Evolutionary conservation across 1,140 invertebrate genomes (phyloP).

Genomic region (Idris sp.): DNA sequence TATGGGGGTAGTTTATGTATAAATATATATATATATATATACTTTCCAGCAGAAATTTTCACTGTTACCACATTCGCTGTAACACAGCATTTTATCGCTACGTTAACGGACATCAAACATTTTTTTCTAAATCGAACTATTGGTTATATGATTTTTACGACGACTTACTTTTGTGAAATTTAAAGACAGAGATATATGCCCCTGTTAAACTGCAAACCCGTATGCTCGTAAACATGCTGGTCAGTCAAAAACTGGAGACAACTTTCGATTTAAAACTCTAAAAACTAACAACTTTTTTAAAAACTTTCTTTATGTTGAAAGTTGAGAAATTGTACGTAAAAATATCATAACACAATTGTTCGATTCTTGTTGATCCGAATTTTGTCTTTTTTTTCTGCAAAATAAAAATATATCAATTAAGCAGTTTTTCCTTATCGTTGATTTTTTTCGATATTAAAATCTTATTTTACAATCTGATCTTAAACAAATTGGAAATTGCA

Average conservation of each 20-base stretch:
- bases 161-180: not conserved
- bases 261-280: too few species aligned
- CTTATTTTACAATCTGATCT: too few species aligned
- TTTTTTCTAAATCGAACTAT: slow-evolving; percentile 31
- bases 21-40: slow-evolving; percentile 40
- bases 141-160: slow-evolving; percentile 33
- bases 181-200: slow-evolving; percentile 4
- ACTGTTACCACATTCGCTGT: slow-evolving; percentile 7
- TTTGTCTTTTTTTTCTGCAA: slow-evolving; percentile 2
- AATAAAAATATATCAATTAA: slow-evolving; percentile 38
- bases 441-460: not conserved
- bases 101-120: slow-evolving; percentile 14
- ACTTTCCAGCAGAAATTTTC: slow-evolving; percentile 12
- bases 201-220: slow-evolving; percentile 20
- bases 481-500: too few species aligned
- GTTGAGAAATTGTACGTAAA: too few species aligned
- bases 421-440: slow-evolving; percentile 14
- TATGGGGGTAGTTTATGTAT: slow-evolving; percentile 14
- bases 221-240: not conserved
- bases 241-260: not conserved
- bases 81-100: slow-evolving; percentile 1
- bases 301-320: too few species aligned
- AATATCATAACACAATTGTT: slow-evolving; percentile 25
- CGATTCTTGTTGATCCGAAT: slow-evolving; percentile 23
- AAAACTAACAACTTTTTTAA: too few species aligned